Percentiles rank a stretch among this genome's conserved stretches.
Conservation (phyloP, 2,113 vertebrate genomes). For the Pseudonaja textilis region DNA sequence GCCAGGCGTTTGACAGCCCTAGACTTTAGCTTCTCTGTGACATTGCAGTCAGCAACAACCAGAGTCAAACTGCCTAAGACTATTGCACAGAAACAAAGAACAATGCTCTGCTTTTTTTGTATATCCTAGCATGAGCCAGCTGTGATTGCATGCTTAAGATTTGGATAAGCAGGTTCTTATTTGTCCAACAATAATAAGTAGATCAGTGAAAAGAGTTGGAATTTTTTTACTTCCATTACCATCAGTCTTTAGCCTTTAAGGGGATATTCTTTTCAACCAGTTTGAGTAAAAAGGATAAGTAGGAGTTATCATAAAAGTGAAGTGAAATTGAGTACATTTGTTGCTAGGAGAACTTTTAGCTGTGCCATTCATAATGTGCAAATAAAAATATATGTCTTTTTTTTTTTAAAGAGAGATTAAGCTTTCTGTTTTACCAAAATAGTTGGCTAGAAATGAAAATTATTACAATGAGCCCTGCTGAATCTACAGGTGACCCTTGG, state of each 20-base stretch:
- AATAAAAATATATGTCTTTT: constrained; percentile 2
- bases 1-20: too few relatives aligned
- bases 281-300: not conserved
- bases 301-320: not conserved
- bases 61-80: not conserved
- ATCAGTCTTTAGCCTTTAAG: not conserved
- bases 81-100: not conserved
- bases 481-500: not conserved
- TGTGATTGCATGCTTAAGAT: not conserved
- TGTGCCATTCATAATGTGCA: not conserved
- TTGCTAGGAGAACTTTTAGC: constrained; percentile 4
- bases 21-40: not conserved
- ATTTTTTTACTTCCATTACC: not conserved
- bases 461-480: not conserved
- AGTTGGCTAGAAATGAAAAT: not conserved
- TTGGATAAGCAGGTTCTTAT: not conserved
- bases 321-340: not conserved
- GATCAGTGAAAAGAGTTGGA: not conserved
- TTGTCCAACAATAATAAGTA: not conserved
- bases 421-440: not conserved
- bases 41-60: not conserved
- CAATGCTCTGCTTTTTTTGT: not conserved
- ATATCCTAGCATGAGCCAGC: not conserved
- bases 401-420: not conserved
- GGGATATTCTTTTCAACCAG: not conserved